Base-by-base conservation (phyloP, 2,113 vertebrate species). In the Anser brachyrhynchus region DNA sequence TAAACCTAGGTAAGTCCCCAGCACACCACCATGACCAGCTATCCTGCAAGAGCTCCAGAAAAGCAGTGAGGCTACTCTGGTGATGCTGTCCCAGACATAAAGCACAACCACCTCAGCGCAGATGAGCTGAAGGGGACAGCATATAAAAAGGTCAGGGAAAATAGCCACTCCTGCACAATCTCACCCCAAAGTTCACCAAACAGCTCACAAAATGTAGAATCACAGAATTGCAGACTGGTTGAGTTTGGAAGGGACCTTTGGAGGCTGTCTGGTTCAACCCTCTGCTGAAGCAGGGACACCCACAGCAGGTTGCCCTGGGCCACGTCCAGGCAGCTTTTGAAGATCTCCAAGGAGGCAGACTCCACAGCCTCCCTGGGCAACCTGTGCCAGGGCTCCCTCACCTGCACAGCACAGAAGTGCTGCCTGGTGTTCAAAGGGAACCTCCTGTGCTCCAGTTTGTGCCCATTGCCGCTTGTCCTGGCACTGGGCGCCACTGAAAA, bases 121-220 rank as follows among this genome's bases (percentile, higher is more conserved):
- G 39, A 49, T 13, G 11, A 65, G 25, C 13, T 26, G 57, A 71
- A 64, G 7, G 3, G 13, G 21, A 84, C 28, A 59, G 12, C 46
- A 25, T 6, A 14, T 41, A 89, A 70, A 71, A 89, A 29, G 19
- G 31, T 20, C 10, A 65, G 29, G 18, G 14, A 39, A 52, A 52
- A 43, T 25, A 28, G 18, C 43, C 1, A 0, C 23, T 76, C 66
- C 57, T 35, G 35, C 29, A 58, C 44, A 28, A 43, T 10, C 39
- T 89, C 25, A 16, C 10, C 2, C 4, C 43, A 10, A 59, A 0
- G 0, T 37, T 29, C 16, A 87, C n/a, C 29, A 31, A 59, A 11
- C 13, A 76, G 44, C 21, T 70, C 59, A 37, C 3, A 2, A 2
- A 44, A 58, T 11, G 26, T 37, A 28, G 10, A 18, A 26, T 64